These are phyloP conservation scores for Theristus sp. DNA, from an alignment of 2,888 invertebrate species.

Conservation along the genomic window DNA sequence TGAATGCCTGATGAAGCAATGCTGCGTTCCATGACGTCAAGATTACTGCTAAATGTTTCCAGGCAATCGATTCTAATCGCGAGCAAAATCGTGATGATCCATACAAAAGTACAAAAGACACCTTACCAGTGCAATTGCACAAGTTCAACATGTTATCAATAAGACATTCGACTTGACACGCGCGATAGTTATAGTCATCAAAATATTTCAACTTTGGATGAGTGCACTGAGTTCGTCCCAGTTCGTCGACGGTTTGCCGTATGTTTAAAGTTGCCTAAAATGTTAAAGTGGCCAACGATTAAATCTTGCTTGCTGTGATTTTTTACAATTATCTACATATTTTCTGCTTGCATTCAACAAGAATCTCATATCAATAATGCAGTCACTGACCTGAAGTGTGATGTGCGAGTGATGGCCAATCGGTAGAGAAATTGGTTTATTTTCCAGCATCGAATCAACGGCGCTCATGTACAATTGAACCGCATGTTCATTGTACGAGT, in stretches of 20 bases:
- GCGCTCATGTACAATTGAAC: constrained; percentile 3
- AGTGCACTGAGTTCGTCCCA: neutral
- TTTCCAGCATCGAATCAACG: constrained; percentile 3
- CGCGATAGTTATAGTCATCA: neutral
- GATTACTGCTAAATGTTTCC: no score
- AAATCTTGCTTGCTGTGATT: neutral
- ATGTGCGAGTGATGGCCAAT: neutral
- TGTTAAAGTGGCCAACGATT: neutral
- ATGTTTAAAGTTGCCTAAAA: neutral
- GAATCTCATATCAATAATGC: neutral
- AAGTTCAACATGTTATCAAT: neutral
- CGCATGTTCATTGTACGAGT: constrained; percentile 4
- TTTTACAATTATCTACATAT: neutral
- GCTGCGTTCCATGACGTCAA: neutral
- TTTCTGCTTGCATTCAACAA: neutral
- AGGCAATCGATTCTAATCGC: no score
- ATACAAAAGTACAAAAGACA: neutral
- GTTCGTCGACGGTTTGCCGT: neutral
- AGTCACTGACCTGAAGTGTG: neutral
- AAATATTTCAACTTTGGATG: constrained; percentile 1
- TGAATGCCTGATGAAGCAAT: neutral
- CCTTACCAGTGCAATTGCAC: constrained; percentile 2
- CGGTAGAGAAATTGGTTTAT: neutral
- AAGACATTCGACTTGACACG: constrained; percentile 5
- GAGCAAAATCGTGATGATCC: no score